phyloP scores from a whole-genome alignment of 2,888 invertebrate species.

The Hololepta plana region DNA sequence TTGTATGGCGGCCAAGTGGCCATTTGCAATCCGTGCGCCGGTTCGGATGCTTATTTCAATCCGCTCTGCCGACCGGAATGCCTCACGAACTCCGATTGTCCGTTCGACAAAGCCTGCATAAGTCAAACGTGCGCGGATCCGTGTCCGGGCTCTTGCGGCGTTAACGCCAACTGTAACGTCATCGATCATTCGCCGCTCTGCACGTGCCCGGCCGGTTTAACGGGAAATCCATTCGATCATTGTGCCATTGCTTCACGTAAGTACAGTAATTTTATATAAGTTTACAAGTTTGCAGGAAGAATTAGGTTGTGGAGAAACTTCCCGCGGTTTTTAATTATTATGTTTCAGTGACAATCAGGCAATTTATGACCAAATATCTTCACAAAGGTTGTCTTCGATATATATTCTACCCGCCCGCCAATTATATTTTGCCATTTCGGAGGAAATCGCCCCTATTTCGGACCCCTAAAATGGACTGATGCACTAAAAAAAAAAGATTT shows the following conservation, averaged over 20 bases:
- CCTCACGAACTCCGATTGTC: constrained; percentile 61
- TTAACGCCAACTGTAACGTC: constrained; percentile 51
- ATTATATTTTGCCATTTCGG: no score
- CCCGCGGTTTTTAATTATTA: no score
- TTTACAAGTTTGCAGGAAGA: constrained; percentile 3
- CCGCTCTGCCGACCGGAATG: constrained; percentile 71
- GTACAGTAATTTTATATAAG: no score
- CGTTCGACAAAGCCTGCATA: constrained; percentile 57
- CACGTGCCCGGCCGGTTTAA: constrained; percentile 43
- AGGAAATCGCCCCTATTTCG: no score
- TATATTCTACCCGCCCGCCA: no score
- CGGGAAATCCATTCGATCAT: constrained; percentile 63
- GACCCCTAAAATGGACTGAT: no score
- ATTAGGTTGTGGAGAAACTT: constrained; percentile 5
- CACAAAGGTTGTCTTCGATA: no score
- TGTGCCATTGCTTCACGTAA: constrained; percentile 30
- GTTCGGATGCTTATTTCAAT: constrained; percentile 45
- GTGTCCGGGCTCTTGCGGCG: constrained; percentile 62
- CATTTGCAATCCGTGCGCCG: constrained; percentile 59
- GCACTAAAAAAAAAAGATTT: no score
- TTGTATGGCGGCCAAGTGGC: constrained; percentile 58
- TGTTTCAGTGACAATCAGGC: no score
- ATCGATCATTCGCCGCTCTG: constrained; percentile 58
- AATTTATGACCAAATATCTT: no score
- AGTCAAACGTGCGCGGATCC: constrained; percentile 59